A percentile compares a stretch with the other conserved stretches of the same genome.
Conservation (phyloP, 2,888 invertebrate species). For the Patella ulyssiponensis region DNA sequence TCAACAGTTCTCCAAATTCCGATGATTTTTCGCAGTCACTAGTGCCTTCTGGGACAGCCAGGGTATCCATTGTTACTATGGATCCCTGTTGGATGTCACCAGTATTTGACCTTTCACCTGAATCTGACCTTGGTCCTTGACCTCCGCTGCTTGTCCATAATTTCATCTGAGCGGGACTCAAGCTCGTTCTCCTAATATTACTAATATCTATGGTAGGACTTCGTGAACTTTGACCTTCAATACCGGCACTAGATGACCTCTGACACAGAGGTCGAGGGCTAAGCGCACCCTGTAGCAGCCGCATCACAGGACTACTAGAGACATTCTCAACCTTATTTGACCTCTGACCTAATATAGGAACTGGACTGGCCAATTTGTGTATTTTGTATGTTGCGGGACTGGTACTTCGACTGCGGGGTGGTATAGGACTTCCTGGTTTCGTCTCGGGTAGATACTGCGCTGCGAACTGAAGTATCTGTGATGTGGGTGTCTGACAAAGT, state of each 20-base stretch:
- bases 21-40: not conserved
- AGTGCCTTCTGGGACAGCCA: conserved; percentile 24
- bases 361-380: not conserved
- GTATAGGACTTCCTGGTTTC: not conserved
- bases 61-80: conserved; percentile 7
- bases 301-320: conserved; percentile 2
- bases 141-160: conserved; percentile 12
- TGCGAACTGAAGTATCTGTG: conserved; percentile 62
- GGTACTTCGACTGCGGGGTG: conserved; percentile 1
- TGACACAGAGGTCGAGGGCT: conserved; percentile 5
- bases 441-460: conserved; percentile 50
- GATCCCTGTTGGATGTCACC: conserved; percentile 28
- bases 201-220: not conserved
- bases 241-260: conserved; percentile 6
- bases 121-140: not conserved
- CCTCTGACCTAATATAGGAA: not conserved
- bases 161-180: conserved; percentile 10
- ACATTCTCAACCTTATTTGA: not conserved
- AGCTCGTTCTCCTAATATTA: not conserved
- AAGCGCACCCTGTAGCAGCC: not conserved
- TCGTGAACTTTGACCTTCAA: not conserved
- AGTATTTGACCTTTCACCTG: conserved; percentile 17
- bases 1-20: conserved; percentile 31
- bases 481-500: conserved; percentile 52
- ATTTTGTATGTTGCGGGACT: not conserved